These are phyloP conservation scores for Sminthopsis crassicaudata DNA, from an alignment of 2,113 vertebrate genomes.

Conservation along the genomic window DNA sequence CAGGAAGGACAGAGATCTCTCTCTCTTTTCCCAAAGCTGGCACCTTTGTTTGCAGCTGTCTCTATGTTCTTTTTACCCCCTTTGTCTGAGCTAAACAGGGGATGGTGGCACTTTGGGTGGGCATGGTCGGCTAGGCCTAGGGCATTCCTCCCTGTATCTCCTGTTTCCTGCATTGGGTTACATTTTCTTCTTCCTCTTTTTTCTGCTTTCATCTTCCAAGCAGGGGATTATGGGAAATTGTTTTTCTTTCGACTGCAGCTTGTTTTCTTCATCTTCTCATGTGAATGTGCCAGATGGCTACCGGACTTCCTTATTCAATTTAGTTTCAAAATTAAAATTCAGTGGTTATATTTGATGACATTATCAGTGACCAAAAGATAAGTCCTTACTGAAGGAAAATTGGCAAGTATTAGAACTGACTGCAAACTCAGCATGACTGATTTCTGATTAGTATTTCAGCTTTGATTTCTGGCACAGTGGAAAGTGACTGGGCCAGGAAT, in stretches of 20 bases:
- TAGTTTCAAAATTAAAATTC: neutral
- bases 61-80: neutral
- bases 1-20: neutral
- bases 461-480: neutral
- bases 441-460: neutral
- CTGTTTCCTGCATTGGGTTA: neutral
- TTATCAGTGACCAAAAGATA: neutral
- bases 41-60: neutral
- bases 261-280: neutral
- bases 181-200: neutral
- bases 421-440: neutral
- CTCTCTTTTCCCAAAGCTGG: neutral
- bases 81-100: neutral
- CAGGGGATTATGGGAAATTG: neutral
- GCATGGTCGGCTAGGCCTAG: neutral
- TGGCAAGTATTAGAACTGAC: neutral
- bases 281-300: neutral
- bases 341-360: neutral
- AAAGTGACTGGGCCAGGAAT: neutral
- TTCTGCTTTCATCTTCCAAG: neutral
- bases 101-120: neutral
- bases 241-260: neutral
- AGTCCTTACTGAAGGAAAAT: neutral
- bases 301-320: neutral
- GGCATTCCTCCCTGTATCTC: neutral